These are phyloP conservation scores for Heteractis magnifica DNA, from an alignment of 92 coral and sea anemone species.

Conservation along the genomic window DNA sequence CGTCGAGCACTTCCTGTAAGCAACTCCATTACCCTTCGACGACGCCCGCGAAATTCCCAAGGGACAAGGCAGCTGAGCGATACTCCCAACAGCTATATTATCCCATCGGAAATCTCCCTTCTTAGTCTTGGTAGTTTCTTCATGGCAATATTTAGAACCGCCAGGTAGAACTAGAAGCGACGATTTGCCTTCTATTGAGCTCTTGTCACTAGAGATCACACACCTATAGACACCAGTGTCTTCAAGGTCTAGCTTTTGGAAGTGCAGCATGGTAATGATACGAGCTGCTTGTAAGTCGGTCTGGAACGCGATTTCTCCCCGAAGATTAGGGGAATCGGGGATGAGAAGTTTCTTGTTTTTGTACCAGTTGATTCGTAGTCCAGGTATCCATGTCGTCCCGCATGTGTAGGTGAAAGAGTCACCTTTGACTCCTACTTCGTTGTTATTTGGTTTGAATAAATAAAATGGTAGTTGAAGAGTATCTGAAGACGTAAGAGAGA, in stretches of 20 bases:
- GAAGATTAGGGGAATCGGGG: slow-evolving; percentile 12
- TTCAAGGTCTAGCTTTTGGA: slow-evolving; percentile 31
- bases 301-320: slow-evolving; percentile 31
- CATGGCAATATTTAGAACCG: slow-evolving; percentile 52
- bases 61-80: slow-evolving; percentile 68
- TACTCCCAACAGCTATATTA: slow-evolving; percentile 59
- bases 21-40: slow-evolving; percentile 35
- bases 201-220: slow-evolving; percentile 47
- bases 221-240: slow-evolving; percentile 74
- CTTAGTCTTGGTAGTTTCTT: slow-evolving; percentile 56
- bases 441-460: slow-evolving; percentile 54
- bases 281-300: slow-evolving; percentile 21
- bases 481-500: slow-evolving; percentile 24
- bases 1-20: slow-evolving; percentile 59
- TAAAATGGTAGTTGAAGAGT: slow-evolving; percentile 49
- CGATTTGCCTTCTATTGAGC: slow-evolving; percentile 47
- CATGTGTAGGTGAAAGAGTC: slow-evolving; percentile 60
- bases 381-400: slow-evolving; percentile 67
- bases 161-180: slow-evolving; percentile 54
- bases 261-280: slow-evolving; percentile 30
- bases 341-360: slow-evolving; percentile 46
- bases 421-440: slow-evolving; percentile 64
- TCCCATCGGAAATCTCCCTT: slow-evolving; percentile 83
- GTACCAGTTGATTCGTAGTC: slow-evolving; percentile 63
- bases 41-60: slow-evolving; percentile 51